Conservation (phyloP, 1,140 invertebrate species). For the Parasteatoda tepidariorum region DNA sequence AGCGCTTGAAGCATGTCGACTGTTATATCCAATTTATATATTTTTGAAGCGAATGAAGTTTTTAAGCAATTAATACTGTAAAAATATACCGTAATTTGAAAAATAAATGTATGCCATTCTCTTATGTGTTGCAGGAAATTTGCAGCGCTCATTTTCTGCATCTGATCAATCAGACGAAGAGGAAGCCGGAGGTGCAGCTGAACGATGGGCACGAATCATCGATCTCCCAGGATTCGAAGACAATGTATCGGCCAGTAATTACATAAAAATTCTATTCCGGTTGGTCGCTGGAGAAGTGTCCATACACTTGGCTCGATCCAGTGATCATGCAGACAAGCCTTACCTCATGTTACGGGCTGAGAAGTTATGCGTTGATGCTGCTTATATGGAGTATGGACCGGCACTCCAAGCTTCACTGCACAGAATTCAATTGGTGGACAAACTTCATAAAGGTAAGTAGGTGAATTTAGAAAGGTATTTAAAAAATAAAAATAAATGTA, state of each 20-base stretch:
- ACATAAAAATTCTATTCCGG: slow-evolving; percentile 78
- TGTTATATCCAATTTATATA: no score
- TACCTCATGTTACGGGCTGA: slow-evolving; percentile 81
- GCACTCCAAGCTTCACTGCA: slow-evolving; percentile 81
- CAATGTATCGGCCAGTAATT: slow-evolving; percentile 82
- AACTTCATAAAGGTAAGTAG: slow-evolving; percentile 77
- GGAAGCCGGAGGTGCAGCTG: slow-evolving; percentile 73
- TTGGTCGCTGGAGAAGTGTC: slow-evolving; percentile 79
- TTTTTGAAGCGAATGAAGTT: no score
- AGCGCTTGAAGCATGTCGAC: no score
- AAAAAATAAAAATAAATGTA: no score
- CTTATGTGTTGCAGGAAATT: no score
- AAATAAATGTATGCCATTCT: no score
- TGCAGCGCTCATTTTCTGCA: slow-evolving; percentile 69
- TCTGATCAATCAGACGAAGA: slow-evolving; percentile 79
- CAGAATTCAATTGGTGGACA: slow-evolving; percentile 81
- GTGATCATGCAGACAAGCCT: slow-evolving; percentile 76
- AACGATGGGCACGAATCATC: slow-evolving; percentile 77
- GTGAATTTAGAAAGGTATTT: not conserved
- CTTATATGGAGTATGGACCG: slow-evolving; percentile 82
- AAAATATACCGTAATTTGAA: no score
- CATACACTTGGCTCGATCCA: slow-evolving; percentile 74
- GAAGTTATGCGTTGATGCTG: slow-evolving; percentile 79
- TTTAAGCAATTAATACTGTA: no score
- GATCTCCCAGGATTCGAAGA: slow-evolving; percentile 87